A percentile compares a stretch with the other conserved stretches of the same genome.
These are phyloP conservation scores for Papilio elwesi DNA, from an alignment of 2,888 invertebrate genomes.

Conservation along the genomic window DNA sequence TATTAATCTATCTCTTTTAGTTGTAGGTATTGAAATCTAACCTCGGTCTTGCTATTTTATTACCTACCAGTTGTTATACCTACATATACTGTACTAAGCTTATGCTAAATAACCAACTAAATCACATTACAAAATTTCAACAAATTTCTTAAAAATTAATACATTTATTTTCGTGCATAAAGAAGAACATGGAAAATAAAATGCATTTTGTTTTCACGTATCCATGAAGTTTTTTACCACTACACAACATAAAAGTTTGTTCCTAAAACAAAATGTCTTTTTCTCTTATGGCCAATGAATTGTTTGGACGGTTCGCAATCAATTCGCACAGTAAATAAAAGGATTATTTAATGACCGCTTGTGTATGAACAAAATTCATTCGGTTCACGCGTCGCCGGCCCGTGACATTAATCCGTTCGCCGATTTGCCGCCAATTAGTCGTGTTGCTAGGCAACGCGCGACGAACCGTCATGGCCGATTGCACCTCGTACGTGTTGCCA, in stretches of 20 bases:
- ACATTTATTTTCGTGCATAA: too few relatives aligned
- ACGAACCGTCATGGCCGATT: conserved; percentile 61
- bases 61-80: too few relatives aligned
- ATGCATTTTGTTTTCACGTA: too few relatives aligned
- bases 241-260: not conserved
- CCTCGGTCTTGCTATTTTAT: too few relatives aligned
- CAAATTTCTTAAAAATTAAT: too few relatives aligned
- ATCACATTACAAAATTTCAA: too few relatives aligned
- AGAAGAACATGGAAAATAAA: too few relatives aligned
- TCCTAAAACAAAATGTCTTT: not conserved
- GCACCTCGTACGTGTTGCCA: conserved; percentile 29
- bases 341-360: conserved; percentile 39
- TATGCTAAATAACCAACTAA: too few relatives aligned
- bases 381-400: conserved; percentile 52
- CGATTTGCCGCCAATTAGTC: conserved; percentile 74
- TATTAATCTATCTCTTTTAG: too few relatives aligned
- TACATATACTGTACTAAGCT: too few relatives aligned
- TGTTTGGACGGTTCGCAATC: conserved; percentile 32
- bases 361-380: conserved; percentile 47
- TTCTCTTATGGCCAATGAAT: conserved; percentile 11
- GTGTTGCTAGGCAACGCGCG: conserved; percentile 65
- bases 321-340: conserved; percentile 40
- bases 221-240: too few relatives aligned
- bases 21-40: too few relatives aligned
- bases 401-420: conserved; percentile 60